Evolutionary conservation across 2,113 vertebrate genomes (phyloP).

Genomic region (Pterocles burchelli): DNA sequence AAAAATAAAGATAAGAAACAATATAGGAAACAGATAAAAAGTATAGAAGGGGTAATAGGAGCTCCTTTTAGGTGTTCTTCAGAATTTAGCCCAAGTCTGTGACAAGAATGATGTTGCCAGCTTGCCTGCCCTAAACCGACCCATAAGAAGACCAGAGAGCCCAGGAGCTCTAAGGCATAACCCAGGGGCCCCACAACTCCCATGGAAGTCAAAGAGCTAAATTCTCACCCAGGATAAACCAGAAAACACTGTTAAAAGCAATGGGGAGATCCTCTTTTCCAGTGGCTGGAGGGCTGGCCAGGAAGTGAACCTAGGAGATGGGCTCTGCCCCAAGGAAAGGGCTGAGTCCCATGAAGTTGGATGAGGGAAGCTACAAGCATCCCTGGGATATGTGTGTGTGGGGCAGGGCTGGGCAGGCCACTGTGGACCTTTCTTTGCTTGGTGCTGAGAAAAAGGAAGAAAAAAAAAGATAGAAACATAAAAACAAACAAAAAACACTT

Average conservation of each 20-base stretch:
- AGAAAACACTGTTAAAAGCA: neutral
- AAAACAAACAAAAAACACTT: neutral
- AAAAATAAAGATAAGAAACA: neutral
- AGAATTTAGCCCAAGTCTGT: neutral
- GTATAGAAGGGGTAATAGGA: neutral
- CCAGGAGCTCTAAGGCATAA: neutral
- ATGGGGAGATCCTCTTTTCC: neutral
- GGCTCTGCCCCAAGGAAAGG: neutral
- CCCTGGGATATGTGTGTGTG: neutral
- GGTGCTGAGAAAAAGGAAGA: neutral
- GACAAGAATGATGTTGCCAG: neutral
- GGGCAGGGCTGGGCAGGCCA: neutral
- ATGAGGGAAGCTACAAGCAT: neutral
- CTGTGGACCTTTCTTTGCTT: neutral
- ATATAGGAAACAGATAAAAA: rapidly evolving
- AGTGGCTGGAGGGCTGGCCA: neutral
- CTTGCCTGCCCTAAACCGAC: neutral
- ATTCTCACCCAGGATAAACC: neutral
- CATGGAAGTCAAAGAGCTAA: neutral
- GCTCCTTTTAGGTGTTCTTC: neutral
- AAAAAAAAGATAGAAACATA: neutral
- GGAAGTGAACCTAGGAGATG: neutral
- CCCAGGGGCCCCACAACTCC: neutral
- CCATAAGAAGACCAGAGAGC: neutral
- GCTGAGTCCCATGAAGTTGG: neutral